A percentile compares a stretch with the other conserved stretches of the same genome.
phyloP scores from a whole-genome alignment of 2,888 invertebrate genomes.

The Lasioglossum leucozonium region DNA sequence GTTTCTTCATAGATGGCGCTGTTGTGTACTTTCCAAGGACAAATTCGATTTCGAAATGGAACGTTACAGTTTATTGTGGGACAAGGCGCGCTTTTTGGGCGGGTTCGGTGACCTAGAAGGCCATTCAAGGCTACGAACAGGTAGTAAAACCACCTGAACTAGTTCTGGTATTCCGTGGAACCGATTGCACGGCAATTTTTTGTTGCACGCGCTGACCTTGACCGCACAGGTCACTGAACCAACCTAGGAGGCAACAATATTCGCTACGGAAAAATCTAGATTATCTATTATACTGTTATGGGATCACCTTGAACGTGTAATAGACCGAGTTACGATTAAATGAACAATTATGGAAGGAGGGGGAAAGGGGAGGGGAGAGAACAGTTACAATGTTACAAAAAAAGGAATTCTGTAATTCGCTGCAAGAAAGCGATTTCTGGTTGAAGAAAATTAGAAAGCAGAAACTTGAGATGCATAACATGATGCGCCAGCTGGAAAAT shows the following conservation, averaged over 20 bases:
- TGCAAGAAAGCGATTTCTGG: not conserved
- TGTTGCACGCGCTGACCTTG: not conserved
- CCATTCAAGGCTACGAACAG: constrained; percentile 18
- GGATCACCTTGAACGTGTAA: not conserved
- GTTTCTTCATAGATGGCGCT: constrained; percentile 15
- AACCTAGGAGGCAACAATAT: not conserved
- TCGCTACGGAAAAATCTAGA: not conserved
- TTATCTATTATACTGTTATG: not conserved
- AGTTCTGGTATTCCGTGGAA: not conserved
- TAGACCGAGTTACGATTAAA: not conserved
- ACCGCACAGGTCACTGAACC: not conserved
- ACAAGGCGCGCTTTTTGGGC: not conserved
- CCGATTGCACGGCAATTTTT: not conserved
- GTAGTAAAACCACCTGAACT: not conserved
- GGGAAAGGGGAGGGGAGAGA: not conserved
- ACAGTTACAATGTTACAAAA: not conserved
- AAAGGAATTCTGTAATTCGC: not conserved
- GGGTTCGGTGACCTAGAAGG: constrained; percentile 11
- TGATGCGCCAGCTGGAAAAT: not conserved
- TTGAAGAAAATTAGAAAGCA: not conserved
- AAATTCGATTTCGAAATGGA: not conserved
- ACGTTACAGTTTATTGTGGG: not conserved
- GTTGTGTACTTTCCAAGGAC: not conserved
- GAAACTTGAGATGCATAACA: not conserved
- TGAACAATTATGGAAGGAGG: not conserved